These are phyloP conservation scores for Acipenser oxyrinchus DNA, from an alignment of 2,797 vertebrate species.

Conservation along the genomic window DNA sequence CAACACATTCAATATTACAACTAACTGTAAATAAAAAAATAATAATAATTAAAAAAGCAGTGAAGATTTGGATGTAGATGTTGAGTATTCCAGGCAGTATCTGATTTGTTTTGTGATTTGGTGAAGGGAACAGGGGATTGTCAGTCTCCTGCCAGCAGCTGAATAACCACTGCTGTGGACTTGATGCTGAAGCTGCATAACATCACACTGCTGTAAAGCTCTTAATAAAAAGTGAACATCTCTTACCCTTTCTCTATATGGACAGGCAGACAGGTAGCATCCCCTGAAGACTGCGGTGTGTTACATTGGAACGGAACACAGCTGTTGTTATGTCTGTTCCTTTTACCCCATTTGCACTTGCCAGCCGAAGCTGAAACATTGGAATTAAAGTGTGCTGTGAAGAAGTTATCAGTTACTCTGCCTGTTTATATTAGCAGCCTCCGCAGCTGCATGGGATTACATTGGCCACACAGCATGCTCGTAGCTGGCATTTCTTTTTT, in stretches of 20 bases:
- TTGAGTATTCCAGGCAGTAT: too few species aligned
- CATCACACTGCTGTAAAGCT: slow-evolving; percentile 38
- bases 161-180: too few species aligned
- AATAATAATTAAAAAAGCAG: too few species aligned
- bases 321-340: slow-evolving; percentile 62
- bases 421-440: slow-evolving; percentile 62
- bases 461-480: slow-evolving; percentile 60
- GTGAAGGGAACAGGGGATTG: background rate
- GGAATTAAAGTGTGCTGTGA: slow-evolving; percentile 48
- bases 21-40: too few species aligned
- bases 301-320: slow-evolving; percentile 60
- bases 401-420: slow-evolving; percentile 55
- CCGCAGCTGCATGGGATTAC: slow-evolving; percentile 60
- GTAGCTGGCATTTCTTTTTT: slow-evolving; percentile 45
- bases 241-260: background rate
- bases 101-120: background rate
- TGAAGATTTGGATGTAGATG: too few species aligned
- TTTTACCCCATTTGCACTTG: slow-evolving; percentile 66
- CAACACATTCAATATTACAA: too few species aligned
- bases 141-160: background rate
- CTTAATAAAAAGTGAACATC: slow-evolving; percentile 64
- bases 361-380: slow-evolving; percentile 20
- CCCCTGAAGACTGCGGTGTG: slow-evolving; percentile 51
- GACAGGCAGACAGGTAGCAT: slow-evolving; percentile 45
- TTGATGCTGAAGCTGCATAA: background rate